phyloP scores from a whole-genome alignment of 2,113 vertebrate genomes.

The Ictalurus punctatus region DNA sequence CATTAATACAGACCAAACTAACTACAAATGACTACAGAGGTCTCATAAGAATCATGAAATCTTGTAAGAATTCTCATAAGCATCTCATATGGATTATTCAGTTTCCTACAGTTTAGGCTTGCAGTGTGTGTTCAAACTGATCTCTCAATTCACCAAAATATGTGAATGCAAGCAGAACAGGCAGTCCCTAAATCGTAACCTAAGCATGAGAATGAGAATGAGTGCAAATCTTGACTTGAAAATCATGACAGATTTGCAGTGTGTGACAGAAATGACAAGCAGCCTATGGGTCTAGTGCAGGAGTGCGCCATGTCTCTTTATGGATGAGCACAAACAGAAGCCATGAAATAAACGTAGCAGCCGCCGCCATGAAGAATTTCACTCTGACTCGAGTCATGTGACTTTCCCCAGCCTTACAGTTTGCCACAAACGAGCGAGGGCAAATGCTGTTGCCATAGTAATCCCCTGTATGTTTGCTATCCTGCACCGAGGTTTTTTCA shows the following conservation, averaged over 20 bases:
- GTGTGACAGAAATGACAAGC: slow-evolving; percentile 17
- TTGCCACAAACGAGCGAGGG: slow-evolving; percentile 53
- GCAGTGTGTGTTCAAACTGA: not conserved
- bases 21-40: not conserved
- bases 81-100: not conserved
- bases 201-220: not conserved
- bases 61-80: not conserved
- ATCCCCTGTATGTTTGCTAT: slow-evolving; percentile 56
- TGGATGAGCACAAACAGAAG: slow-evolving; percentile 36
- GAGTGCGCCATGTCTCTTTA: slow-evolving; percentile 10
- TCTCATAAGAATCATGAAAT: not conserved
- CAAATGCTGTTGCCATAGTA: slow-evolving; percentile 59
- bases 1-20: not conserved
- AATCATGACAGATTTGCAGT: slow-evolving; percentile 16
- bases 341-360: slow-evolving; percentile 39
- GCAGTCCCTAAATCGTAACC: not conserved
- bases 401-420: slow-evolving; percentile 53
- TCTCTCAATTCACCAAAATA: slow-evolving; percentile 13
- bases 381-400: slow-evolving; percentile 52
- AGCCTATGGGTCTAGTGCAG: not conserved
- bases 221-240: slow-evolving; percentile 6
- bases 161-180: slow-evolving; percentile 5
- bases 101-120: not conserved
- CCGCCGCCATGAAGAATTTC: slow-evolving; percentile 44
- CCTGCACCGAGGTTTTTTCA: slow-evolving; percentile 34